Percentiles rank a stretch among this genome's conserved stretches.
Evolutionary conservation across 2,797 vertebrate genomes (phyloP).

Genomic region (Columba guinea): DNA sequence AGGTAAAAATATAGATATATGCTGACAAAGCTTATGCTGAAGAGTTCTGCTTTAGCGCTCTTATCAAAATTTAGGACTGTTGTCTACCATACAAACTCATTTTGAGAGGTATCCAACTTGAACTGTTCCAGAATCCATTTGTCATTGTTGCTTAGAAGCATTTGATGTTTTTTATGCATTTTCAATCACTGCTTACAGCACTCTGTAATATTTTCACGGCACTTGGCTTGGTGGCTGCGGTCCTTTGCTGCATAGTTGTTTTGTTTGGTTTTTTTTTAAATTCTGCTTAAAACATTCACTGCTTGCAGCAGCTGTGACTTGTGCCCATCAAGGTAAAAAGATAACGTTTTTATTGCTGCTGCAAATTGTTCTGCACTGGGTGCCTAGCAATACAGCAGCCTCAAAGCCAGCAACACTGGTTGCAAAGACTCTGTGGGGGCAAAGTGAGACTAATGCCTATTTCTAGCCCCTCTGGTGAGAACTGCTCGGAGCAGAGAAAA

Average conservation of each 20-base stretch:
- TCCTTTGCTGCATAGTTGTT: background rate
- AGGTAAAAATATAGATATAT: slow-evolving; percentile 28
- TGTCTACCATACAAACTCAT: background rate
- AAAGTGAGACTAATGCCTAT: slow-evolving; percentile 54
- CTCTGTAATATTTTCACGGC: background rate
- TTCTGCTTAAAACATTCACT: background rate
- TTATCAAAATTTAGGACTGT: slow-evolving; percentile 21
- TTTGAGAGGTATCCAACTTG: slow-evolving; percentile 10
- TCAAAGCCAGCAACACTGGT: background rate
- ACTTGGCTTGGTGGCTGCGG: background rate
- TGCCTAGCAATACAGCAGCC: background rate
- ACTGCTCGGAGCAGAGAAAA: slow-evolving; percentile 53
- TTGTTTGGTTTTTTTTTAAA: background rate
- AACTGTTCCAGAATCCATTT: slow-evolving; percentile 27
- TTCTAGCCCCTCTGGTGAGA: slow-evolving; percentile 56
- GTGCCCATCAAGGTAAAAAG: slow-evolving; percentile 28
- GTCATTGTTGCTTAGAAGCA: slow-evolving; percentile 37
- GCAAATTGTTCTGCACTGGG: slow-evolving; percentile 7
- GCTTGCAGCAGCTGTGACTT: background rate
- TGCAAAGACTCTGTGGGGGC: slow-evolving; percentile 41
- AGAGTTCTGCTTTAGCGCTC: slow-evolving; percentile 11
- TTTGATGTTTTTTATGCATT: slow-evolving; percentile 31
- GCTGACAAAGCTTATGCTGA: slow-evolving; percentile 33
- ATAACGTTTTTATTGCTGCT: slow-evolving; percentile 33
- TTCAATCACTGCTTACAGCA: slow-evolving; percentile 24